Base-by-base conservation (phyloP, 2,113 vertebrate species). In the Orycteropus afer region DNA sequence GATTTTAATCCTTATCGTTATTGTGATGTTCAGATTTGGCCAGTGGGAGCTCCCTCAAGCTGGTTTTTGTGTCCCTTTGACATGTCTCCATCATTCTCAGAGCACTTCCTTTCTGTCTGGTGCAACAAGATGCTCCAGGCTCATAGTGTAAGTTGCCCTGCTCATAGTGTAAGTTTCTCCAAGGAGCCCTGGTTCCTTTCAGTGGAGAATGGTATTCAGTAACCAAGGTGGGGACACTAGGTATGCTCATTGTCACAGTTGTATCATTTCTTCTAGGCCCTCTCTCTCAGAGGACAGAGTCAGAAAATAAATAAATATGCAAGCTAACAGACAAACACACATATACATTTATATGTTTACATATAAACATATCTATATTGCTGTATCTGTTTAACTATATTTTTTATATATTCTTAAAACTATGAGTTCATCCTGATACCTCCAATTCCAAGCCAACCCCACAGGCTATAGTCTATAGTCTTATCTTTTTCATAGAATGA, bases 11-110 rank as follows among this genome's bases (percentile, higher is more conserved):
- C 59, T 15, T 76, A 0, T 83, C 57, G 25, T 55, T 55, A 71
- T 65, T 88, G 74, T 84, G 45, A 93, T 83, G 37, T 69, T 92
- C 15, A 78, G 14, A 67, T 89, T 87, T 87, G 67, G 77, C 65
- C 53, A 34, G n/a, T 55, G 49, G 61, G 59, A 92, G 49, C 47
- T 51, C 37, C 65, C 84, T 82, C 13, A 45, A 85, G 65, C 85
- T 90, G 80, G 29, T 90, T 81, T 55, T 86, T 32, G 3, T 53
- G 29, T 89, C 40, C 4, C 65, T 86, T 57, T 40, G 34, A 71
- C 12, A n/a, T n/a, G 18, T 40, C 47, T 9, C 77, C 42, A 2
- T 91, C n/a, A 53, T 87, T 82, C 83, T 82, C 34, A 40, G 59
- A 81, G n/a, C 15, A 47, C n/a, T 45, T 63, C 63, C 61, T 92